Evolutionary conservation across 2,888 invertebrate species (phyloP), one percentile per base, ranked within the genome.

Genomic region (Polyploca ridens): DNA sequence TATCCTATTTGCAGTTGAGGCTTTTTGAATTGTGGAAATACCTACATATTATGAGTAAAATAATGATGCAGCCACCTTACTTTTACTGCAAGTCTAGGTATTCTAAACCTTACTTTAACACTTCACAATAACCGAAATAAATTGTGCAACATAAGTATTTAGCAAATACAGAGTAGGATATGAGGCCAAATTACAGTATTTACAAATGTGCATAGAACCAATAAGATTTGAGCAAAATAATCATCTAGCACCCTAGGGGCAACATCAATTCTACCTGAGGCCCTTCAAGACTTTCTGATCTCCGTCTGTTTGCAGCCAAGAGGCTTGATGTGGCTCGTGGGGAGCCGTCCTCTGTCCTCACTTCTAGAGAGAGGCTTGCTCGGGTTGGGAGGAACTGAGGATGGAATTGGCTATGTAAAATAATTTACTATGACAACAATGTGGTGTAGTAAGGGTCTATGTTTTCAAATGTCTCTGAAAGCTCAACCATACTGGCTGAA

Each of bases 241-340:
- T 49, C 11, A 2, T 38, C 46, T 64, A 69, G 19, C 10, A 66
- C 71, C 73, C 72, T 77, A 76, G 49, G 8, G 75, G 78, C 76
- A 65, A 71, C 64, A 70, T 63, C 14, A 63, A 65, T 66, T 73
- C 91, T 84, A 94, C 93, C 87, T 95, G 94, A 33, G 95, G 95
- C 76, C 94, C 94, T 75, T 95, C 95, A 49, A 95, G 91, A 83
- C 95, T 95, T 75, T 95, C 95, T 74, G 95, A 95, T 71, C 95
- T 89, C 66, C 94, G 85, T 75, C 94, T 85, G 85, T 90, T 90
- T 65, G 91, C 86, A 57, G 93, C 91, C 80, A 94, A 86, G 27
- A 94, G 90, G 82, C 92, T 91, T 71, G 92, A 85, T 14, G 94
- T 83, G 71, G 90, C 88, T 72, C 93, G 86, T 66, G 90, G 82